Evolutionary conservation across 37 sponge, comb jelly and placozoan species (phyloP), one percentile per base, ranked within the genome.

Genomic region (Tethya wilhelma): DNA sequence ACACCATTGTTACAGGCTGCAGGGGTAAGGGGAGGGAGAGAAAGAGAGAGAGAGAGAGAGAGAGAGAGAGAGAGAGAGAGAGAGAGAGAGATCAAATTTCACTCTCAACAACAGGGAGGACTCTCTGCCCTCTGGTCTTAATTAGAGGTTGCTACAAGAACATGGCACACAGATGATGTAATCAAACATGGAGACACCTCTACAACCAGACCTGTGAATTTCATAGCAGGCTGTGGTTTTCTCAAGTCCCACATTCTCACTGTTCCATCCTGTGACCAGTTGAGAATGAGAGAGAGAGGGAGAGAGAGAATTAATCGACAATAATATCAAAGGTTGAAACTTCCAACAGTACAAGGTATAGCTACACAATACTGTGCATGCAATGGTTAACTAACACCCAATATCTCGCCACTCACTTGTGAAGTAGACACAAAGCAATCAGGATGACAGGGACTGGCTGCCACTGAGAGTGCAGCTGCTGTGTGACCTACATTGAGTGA

Each of bases 241-340:
- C 77, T 68, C 44, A 69, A 20, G 32, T 84, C 85, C 85, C 85
- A 84, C 62, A 77, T 36, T 22, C 37, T 42, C n/a, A 77, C 60
- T 11, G 37, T 9, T 6, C 78, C 77, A 68, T 77, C 85, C 85
- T 84, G 44, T 11, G 38, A 46, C 11, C 42, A 69, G 17, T 58
- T 58, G 59, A 29, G 39, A 67, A 20, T 26, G 20, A 67, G 29
- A 43, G 49, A 44, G 71, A 44, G 46, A 44, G 29, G 44, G 29
- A 70, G 29, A 42, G 49, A 70, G 46, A 70, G 7, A 42, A 14
- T 12, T 8, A 60, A n/a, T 17, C 25, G 22, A 26, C 25, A n/a
- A n/a, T n/a, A 60, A n/a, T n/a, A n/a, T n/a, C n/a, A n/a, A n/a
- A n/a, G n/a, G n/a, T n/a, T n/a, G n/a, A n/a, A n/a, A n/a, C n/a